These are phyloP conservation scores for Channa argus DNA, from an alignment of 2,113 vertebrate genomes.

Conservation along the genomic window DNA sequence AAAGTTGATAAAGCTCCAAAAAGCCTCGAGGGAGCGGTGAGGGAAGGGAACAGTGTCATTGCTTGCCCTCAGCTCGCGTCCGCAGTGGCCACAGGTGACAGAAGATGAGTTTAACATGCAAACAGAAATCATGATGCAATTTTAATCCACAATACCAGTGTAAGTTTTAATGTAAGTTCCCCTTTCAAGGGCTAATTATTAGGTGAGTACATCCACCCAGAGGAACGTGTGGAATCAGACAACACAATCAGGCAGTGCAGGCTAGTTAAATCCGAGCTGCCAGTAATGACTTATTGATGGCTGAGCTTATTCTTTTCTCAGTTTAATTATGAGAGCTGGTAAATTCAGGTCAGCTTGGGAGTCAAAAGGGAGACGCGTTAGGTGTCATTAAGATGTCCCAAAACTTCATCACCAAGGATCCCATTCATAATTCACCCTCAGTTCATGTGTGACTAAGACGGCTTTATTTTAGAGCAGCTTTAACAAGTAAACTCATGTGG, in stretches of 20 bases:
- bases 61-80: slow-evolving; percentile 6
- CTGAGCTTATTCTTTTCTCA: slow-evolving; percentile 72
- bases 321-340: slow-evolving; percentile 79
- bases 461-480: slow-evolving; percentile 79
- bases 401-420: slow-evolving; percentile 75
- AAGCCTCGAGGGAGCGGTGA: slow-evolving; percentile 54
- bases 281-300: slow-evolving; percentile 78
- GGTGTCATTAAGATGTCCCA: slow-evolving; percentile 80
- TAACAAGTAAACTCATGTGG: slow-evolving; percentile 84
- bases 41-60: slow-evolving; percentile 35
- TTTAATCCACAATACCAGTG: slow-evolving; percentile 36
- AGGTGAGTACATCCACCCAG: slow-evolving; percentile 35
- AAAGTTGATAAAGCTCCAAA: slow-evolving; percentile 62
- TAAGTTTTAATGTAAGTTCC: slow-evolving; percentile 39
- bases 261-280: slow-evolving; percentile 56
- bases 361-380: slow-evolving; percentile 66
- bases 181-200: slow-evolving; percentile 41
- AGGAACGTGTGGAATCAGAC: slow-evolving; percentile 52
- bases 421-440: slow-evolving; percentile 81
- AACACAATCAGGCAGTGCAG: slow-evolving; percentile 58
- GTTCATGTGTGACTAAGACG: slow-evolving; percentile 77
- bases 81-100: slow-evolving; percentile 31
- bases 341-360: slow-evolving; percentile 71
- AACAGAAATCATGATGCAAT: slow-evolving; percentile 40
- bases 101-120: slow-evolving; percentile 43